Percentiles rank a stretch among this genome's conserved stretches.
Evolutionary conservation across 1,140 invertebrate species (phyloP).

Genomic region (Neodiprion virginianus): DNA sequence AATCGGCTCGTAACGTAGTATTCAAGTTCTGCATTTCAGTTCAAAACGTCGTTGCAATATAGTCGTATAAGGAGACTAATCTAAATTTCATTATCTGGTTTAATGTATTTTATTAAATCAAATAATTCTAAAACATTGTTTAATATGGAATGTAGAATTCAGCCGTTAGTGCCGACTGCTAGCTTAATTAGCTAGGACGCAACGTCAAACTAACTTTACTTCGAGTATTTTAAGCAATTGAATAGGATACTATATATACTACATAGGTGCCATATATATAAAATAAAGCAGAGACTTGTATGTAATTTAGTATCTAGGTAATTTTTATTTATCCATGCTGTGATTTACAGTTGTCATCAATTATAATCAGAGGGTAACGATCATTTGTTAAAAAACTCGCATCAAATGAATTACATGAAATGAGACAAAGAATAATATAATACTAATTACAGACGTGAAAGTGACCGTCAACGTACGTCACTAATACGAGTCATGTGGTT

Average conservation of each 20-base stretch:
- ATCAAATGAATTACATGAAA: background rate
- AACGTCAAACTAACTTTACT: constrained; percentile 36
- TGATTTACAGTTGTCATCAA: constrained; percentile 33
- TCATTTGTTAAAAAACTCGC: constrained; percentile 16
- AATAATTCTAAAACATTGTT: background rate
- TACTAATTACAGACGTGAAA: background rate
- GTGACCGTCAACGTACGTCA: background rate
- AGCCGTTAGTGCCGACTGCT: constrained; percentile 22
- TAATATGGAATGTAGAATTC: background rate
- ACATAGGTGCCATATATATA: constrained; percentile 35
- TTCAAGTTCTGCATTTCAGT: background rate
- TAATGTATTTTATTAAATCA: background rate
- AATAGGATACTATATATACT: constrained; percentile 15
- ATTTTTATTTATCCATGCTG: constrained; percentile 40
- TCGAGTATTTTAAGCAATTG: constrained; percentile 34
- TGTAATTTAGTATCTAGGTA: constrained; percentile 44
- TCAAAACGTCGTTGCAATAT: background rate
- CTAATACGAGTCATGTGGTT: background rate
- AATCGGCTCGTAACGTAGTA: constrained; percentile 30
- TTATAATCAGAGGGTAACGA: constrained; percentile 22
- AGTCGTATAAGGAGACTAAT: background rate
- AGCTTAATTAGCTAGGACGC: constrained; percentile 28
- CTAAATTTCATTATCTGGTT: background rate
- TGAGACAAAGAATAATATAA: background rate
- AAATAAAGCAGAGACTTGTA: constrained; percentile 35